Conservation (phyloP, 2,888 invertebrate genomes). For the Rhyacophila evoluta region DNA sequence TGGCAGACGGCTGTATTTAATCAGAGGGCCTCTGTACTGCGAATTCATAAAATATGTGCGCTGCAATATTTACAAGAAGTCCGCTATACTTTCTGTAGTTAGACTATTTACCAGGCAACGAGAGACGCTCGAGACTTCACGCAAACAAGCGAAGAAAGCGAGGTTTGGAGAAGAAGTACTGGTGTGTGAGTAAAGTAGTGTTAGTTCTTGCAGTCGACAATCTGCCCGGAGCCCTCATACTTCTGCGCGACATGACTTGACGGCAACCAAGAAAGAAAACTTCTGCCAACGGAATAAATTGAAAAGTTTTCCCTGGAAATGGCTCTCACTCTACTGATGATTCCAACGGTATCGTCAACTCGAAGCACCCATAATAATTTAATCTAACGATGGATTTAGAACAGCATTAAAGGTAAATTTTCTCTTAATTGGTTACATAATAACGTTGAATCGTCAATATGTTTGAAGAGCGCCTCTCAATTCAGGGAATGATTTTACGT, state of each 20-base stretch:
- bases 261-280: background rate
- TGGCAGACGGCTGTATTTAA: no score
- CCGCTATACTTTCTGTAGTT: background rate
- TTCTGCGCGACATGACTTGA: background rate
- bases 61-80: no score
- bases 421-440: no score
- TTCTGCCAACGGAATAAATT: background rate
- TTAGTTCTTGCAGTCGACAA: background rate
- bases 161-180: background rate
- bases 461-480: no score
- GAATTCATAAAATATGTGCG: no score
- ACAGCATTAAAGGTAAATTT: no score
- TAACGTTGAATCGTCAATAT: no score
- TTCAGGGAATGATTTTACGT: no score
- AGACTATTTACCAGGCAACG: background rate
- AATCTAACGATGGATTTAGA: no score
- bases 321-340: background rate
- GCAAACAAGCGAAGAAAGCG: conserved; percentile 29
- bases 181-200: no score
- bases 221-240: background rate
- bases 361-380: background rate
- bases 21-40: no score
- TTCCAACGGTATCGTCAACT: background rate
- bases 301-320: background rate
- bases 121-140: conserved; percentile 15